Evolutionary conservation across 2,888 invertebrate genomes (phyloP), one percentile per base, ranked within the genome.

Genomic region (Sarcophaga subvicina): DNA sequence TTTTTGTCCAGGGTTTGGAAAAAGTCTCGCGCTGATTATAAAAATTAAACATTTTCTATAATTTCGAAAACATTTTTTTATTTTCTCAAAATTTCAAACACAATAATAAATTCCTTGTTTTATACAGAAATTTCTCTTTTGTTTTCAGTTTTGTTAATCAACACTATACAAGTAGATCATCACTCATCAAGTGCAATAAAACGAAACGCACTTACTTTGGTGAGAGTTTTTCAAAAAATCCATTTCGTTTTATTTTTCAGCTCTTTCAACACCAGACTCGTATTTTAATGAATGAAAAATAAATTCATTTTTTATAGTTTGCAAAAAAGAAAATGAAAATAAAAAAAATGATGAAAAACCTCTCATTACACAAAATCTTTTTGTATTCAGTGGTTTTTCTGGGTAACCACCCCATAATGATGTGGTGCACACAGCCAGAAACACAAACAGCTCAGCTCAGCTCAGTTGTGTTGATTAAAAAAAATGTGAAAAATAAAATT

Each of bases 401-500:
- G 49, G 75, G 75, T 76, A 49, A 76, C 75, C 75, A 66, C 75
- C 75, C 64, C 47, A 64, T 54, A 76, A 76, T 66, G 20, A 25
- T 25, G 54, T 66, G 27, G 25, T 27, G n/a, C 2, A 49, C 25
- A 17, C 75, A 75, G 25, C n/a, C 20, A 47, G 20, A 69, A 3
- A 45, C 8, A 20, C 37, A 47, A 47, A 27, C n/a, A 14, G 4
- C 11, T 4, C 17, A 59, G 4, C 11, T 4, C 17, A 59, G 17
- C 37, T 37, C 59, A 59, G 17, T 10, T 20, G 22, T 6, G 25
- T 54, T 76, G 75, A 75, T 75, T 75, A 75, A 75, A 75, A 75
- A 47, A 47, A 3, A 4, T 10, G 54, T 3, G 45, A 54, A 63
- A 66, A 63, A 76, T 4, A 17, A 54, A 49, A 12, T 54, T 20